Base-by-base conservation (phyloP, 2,113 vertebrate species). In the Halcyon senegalensis region DNA sequence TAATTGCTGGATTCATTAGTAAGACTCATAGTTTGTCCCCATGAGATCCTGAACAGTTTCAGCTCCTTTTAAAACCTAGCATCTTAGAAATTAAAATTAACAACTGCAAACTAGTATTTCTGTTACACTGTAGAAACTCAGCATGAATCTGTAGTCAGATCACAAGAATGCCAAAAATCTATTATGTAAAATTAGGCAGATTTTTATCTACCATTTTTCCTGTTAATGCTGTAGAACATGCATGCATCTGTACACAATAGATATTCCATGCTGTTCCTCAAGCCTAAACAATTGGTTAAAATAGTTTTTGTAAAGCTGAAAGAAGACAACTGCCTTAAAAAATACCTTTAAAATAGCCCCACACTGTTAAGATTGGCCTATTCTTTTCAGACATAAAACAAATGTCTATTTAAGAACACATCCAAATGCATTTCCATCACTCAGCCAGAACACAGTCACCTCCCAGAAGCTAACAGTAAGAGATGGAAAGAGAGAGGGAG, bases 1-100 rank as follows among this genome's bases (percentile, higher is more conserved):
- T 96, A 96, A 96, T 95, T 96, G 92, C 92, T 94, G 89, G 92
- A 95, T 95, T 95, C 95, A 96, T 96, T 96, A 97, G 96, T 89
- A 96, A 96, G 86, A 90, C 89, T 95, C 94, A 96, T 91, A 94
- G 94, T 84, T 94, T 92, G 92, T 94, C 92, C 94, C 92, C 92
- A 87, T 91, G 96, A 96, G 96, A 96, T 69, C 90, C 56, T 81
- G 92, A 95, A 89, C 64, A 91, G 89, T 95, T 95, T 81, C 80
- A 91, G 89, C n/a, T 97, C 66, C 84, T 92, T 93, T 94, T 81
- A 81, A 93, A 96, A 90, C 66, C 84, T 74, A 68, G 72, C 51
- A 67, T 96, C 93, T 94, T 72, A 76, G 80, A 94, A 96, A 96
- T 93, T 84, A 95, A 91, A 97, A 97, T 95, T 92, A 96, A 94